Conservation (phyloP, 2,113 vertebrate genomes). For the Vulpes vulpes region DNA sequence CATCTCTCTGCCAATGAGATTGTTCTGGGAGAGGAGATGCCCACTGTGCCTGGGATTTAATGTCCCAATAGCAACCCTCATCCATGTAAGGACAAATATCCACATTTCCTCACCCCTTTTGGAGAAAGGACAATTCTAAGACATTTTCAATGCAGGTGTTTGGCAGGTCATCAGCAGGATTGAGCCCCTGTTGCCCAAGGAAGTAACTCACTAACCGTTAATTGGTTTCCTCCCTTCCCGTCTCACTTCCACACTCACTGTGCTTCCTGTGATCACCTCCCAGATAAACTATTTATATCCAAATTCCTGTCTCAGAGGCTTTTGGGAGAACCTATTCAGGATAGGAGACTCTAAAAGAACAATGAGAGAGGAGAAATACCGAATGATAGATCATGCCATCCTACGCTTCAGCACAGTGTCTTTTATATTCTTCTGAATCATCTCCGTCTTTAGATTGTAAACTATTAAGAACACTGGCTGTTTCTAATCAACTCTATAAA, state of each 20-base stretch:
- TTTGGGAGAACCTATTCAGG: not conserved
- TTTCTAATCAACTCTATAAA: constrained; percentile 62
- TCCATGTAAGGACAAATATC: not conserved
- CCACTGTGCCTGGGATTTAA: not conserved
- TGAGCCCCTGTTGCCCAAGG: not conserved
- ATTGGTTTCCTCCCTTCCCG: not conserved
- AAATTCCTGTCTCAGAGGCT: not conserved
- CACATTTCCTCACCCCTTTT: not conserved
- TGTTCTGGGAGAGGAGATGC: not conserved
- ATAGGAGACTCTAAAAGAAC: not conserved
- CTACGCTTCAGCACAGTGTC: not conserved
- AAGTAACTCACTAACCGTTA: not conserved
- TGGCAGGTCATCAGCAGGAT: not conserved
- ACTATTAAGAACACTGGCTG: not conserved
- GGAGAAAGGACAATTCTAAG: not conserved
- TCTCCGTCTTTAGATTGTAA: constrained; percentile 3
- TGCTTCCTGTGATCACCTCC: not conserved
- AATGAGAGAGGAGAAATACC: not conserved
- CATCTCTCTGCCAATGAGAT: not conserved
- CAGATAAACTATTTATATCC: not conserved
- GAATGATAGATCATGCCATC: not conserved
- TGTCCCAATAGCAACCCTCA: not conserved
- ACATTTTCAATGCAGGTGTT: not conserved
- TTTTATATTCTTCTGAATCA: constrained; percentile 28
- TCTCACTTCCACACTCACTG: not conserved